Evolutionary conservation across 2,113 vertebrate genomes (phyloP).

Genomic region (Tyrannus savana): DNA sequence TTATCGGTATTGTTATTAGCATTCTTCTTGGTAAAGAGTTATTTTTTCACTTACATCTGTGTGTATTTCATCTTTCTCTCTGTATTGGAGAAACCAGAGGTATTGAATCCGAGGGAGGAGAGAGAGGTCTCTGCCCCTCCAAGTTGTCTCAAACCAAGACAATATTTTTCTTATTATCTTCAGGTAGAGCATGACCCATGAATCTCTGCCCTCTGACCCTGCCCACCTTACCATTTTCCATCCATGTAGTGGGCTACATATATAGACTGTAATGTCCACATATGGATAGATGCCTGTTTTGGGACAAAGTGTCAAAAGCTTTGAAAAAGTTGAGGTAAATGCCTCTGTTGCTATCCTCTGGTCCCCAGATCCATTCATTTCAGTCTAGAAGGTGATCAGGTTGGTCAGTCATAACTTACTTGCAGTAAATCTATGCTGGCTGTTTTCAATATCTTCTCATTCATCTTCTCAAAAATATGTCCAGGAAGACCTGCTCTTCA

Average conservation of each 20-base stretch:
- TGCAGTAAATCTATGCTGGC: neutral
- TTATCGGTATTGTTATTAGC: too few relatives aligned
- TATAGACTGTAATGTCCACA: neutral
- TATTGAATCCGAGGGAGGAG: too few relatives aligned
- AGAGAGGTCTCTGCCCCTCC: neutral
- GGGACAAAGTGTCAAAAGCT: neutral
- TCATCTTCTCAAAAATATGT: neutral
- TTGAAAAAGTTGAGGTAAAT: neutral
- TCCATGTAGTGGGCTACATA: neutral
- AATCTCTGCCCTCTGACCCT: neutral
- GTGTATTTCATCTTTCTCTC: too few relatives aligned
- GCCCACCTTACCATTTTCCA: neutral
- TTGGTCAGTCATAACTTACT: neutral
- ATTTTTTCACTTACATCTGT: too few relatives aligned
- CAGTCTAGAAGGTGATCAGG: neutral
- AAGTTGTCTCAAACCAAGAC: neutral
- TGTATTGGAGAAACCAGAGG: too few relatives aligned
- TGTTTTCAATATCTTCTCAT: neutral
- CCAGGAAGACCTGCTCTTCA: neutral
- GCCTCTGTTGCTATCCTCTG: neutral
- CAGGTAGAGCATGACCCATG: neutral
- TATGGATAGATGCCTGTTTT: accelerated
- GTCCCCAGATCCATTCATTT: neutral
- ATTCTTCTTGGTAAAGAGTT: too few relatives aligned
- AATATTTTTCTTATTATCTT: neutral